Conservation (phyloP, 2,797 vertebrate species). For the Atherinosoma microstoma region DNA sequence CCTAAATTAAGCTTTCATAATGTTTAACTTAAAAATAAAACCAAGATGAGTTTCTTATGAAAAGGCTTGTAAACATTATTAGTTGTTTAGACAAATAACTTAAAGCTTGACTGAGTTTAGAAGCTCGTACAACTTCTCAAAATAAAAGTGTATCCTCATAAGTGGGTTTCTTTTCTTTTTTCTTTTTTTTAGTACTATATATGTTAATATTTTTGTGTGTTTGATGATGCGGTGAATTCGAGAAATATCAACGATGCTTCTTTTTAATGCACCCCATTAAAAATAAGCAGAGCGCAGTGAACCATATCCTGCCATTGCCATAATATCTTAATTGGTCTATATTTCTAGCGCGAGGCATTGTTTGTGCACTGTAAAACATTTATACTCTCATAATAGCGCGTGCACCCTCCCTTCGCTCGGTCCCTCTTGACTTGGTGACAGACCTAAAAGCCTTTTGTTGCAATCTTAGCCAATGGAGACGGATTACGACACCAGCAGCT, state of each 20-base stretch:
- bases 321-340: constrained; percentile 56
- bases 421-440: constrained; percentile 92
- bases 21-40: neutral
- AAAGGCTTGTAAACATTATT: neutral
- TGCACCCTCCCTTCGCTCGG: constrained; percentile 80
- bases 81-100: constrained; percentile 5
- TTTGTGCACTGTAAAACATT: constrained; percentile 71
- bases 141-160: neutral
- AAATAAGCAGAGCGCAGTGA: constrained; percentile 23
- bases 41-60: neutral
- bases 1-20: neutral
- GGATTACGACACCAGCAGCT: constrained; percentile 94
- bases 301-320: constrained; percentile 26
- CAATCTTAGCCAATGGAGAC: constrained; percentile 96
- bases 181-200: neutral
- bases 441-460: constrained; percentile 98
- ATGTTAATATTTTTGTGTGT: neutral
- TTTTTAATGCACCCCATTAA: constrained; percentile 10
- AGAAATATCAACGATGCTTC: constrained; percentile 2
- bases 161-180: neutral
- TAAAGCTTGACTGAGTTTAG: too few species aligned
- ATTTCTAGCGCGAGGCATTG: constrained; percentile 55
- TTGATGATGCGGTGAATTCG: constrained; percentile 14
- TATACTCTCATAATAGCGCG: constrained; percentile 71
- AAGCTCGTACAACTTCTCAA: too few species aligned